Base-by-base conservation (phyloP, 1,140 invertebrate genomes). In the Drosophila leontia region DNA sequence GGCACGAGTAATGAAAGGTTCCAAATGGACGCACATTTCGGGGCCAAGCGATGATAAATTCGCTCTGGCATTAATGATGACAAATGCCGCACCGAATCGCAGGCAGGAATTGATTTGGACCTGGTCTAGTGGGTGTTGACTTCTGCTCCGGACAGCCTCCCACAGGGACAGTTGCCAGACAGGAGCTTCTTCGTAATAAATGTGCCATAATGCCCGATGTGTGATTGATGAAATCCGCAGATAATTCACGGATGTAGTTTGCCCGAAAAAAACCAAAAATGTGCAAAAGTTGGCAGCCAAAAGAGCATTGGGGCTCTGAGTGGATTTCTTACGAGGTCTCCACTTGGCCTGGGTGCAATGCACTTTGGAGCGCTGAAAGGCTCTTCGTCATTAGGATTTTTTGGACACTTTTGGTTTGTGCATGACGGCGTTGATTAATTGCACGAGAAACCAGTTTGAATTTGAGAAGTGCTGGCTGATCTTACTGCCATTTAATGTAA, bases 1-100 rank as follows among this genome's bases (percentile, higher is more conserved):
- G 65, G 58, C 74, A n/a, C 32, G 57, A 65, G 67, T 63, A 84
- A 84, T 85, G 78, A 78, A 85, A 75, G 83, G 82, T 71, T 86
- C 65, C 67, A 72, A 82, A 67, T 76, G 65, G 59, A 72, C 75
- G 55, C 71, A 41, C 47, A 57, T 35, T 44, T 41, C 29, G 44
- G 26, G 53, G 42, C 29, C 51, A 67, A 56, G 57, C 64, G 70
- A 83, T 86, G 78, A 86, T 77, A 77, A 77, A 77, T 77, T 65
- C 51, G 39, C 32, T 37, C 19, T 53, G 47, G 62, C 72, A 68
- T 77, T 77, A 77, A 77, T 69, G 75, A 86, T 86, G 83, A 79
- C 82, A 82, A 86, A 83, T 71, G 55, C 50, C 39, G 61, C 67
- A 29, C 50, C 32, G 41, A 68, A 47, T 44, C 42, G 44, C 57